These are phyloP conservation scores for Cyphomyrus plagiostoma DNA, from an alignment of 2,113 vertebrate genomes.

Conservation along the genomic window DNA sequence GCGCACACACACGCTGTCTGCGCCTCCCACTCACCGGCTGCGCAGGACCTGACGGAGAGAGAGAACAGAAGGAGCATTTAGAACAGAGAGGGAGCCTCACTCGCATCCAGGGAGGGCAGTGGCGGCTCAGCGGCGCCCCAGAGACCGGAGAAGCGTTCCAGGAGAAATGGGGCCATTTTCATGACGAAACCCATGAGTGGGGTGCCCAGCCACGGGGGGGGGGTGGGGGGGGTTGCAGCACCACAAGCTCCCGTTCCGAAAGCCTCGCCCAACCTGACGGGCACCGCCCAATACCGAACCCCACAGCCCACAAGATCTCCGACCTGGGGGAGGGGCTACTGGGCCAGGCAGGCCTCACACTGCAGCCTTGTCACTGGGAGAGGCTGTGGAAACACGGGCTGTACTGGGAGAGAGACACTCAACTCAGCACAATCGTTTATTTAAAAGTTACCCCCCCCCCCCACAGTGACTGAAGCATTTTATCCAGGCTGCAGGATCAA, in stretches of 20 bases:
- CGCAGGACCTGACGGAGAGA: conserved; percentile 26
- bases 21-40: conserved; percentile 16
- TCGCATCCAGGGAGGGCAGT: not conserved
- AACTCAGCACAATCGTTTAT: not conserved
- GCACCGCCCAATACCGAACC: not conserved
- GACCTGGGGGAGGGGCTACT: conserved; percentile 48
- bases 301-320: conserved; percentile 25
- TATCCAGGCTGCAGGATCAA: not conserved
- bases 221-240: too few species aligned
- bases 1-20: not conserved
- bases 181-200: not conserved
- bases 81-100: conserved; percentile 5
- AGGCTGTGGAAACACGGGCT: not conserved
- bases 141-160: not conserved
- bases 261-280: not conserved
- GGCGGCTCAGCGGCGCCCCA: not conserved
- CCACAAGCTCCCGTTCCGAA: not conserved
- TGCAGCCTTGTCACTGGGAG: not conserved
- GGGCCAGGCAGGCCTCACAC: conserved; percentile 19
- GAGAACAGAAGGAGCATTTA: conserved; percentile 21
- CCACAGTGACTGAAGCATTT: not conserved
- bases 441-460: not conserved
- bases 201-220: not conserved
- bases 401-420: not conserved
- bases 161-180: not conserved